Evolutionary conservation across 1,140 invertebrate species (phyloP), one percentile per base, ranked within the genome.

Genomic region (Sinonovacula constricta): DNA sequence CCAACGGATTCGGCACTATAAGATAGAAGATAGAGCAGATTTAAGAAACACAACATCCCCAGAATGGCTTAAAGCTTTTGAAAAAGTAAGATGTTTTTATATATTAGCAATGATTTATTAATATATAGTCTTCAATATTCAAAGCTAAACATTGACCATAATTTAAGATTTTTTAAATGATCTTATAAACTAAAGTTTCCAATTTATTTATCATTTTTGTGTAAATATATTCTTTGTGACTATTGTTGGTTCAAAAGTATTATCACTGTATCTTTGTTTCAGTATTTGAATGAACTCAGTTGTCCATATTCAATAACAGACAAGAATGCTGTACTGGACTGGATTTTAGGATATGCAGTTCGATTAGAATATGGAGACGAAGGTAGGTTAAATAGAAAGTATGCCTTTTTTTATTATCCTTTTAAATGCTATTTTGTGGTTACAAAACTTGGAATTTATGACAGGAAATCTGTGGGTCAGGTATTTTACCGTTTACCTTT

Each of bases 1-100:
- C 89, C 96, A 98, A 89, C 97, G 97, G 91, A 97, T 98, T 82
- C 94, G 97, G 22, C 94, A 95, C 84, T 97, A 97, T 85, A 94
- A 94, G 84, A 95, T 97, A 74, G 95, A 97, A 89, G 95, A 97
- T 75, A 92, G 96, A 28, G 93, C 93, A 78, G 91, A 90, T 1
- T 88, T 99, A 26, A 92, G 95, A 59, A 92, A 95, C 76, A 93
- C 94, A 5, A 89, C 92, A 62, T 92, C 92, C 24, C 86, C 91
- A 1, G 88, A 93, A 45, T 99, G 97, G 97, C 90, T 92, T 30
- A 92, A 93, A 84, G 91, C 92, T 18, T 97, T 95, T 90, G 87
- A 93, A 76, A 80, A 81, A 69, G 87, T 91, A 82, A 81, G 68
- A 28, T 10, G 22, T 54, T n/a, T 72, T 59, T 33, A n/a, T 36